A percentile compares a stretch with the other conserved stretches of the same genome.
Conservation (phyloP, 1,140 invertebrate genomes). For the Monochamus saltuarius region DNA sequence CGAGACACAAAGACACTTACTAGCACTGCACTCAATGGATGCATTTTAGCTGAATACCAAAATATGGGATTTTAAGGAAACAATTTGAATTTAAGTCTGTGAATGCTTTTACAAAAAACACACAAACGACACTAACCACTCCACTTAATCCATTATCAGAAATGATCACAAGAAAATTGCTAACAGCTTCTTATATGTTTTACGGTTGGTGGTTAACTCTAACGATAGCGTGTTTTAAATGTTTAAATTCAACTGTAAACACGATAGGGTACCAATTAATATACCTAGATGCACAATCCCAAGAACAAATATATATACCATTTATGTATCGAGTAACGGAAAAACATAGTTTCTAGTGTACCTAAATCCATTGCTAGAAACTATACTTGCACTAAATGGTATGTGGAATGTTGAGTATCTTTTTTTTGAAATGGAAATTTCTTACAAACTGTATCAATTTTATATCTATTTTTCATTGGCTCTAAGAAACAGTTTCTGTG, state of each 20-base stretch:
- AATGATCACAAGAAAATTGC: conserved; percentile 30
- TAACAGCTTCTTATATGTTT: conserved; percentile 41
- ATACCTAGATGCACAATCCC: background rate
- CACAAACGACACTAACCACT: background rate
- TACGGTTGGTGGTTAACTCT: conserved; percentile 37
- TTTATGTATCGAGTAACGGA: too few relatives aligned
- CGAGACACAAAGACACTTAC: conserved; percentile 18
- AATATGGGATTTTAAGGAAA: too few relatives aligned
- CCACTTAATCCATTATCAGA: conserved; percentile 34
- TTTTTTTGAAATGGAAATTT: too few relatives aligned
- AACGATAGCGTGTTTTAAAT: conserved; percentile 21
- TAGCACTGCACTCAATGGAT: conserved; percentile 21
- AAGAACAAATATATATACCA: too few relatives aligned
- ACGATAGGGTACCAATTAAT: background rate
- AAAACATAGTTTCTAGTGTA: too few relatives aligned
- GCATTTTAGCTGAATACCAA: background rate
- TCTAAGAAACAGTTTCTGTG: too few relatives aligned
- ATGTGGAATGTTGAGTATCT: too few relatives aligned
- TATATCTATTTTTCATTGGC: too few relatives aligned
- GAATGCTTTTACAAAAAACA: background rate
- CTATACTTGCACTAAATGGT: too few relatives aligned
- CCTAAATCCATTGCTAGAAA: too few relatives aligned
- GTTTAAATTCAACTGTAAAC: background rate
- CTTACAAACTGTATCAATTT: too few relatives aligned
- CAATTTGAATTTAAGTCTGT: background rate